Evolutionary conservation across 2,888 invertebrate species (phyloP).

Genomic region (Anaspis maculata): DNA sequence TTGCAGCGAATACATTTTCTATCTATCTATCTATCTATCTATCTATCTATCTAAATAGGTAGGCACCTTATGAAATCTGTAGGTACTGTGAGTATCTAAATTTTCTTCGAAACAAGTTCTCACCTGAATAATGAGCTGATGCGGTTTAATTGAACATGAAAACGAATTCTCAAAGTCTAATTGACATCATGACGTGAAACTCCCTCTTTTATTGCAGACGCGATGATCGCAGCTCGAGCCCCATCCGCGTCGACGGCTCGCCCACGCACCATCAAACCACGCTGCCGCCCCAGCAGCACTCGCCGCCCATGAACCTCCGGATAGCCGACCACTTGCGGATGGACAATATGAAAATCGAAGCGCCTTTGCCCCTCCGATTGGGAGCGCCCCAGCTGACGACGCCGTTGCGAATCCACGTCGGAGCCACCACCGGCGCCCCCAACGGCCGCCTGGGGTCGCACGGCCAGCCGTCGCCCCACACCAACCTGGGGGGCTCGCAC

Average conservation of each 20-base stretch:
- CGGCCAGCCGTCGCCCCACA: slow-evolving; percentile 25
- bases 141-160: no score
- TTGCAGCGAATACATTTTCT: no score
- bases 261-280: no score
- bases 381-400: slow-evolving; percentile 30
- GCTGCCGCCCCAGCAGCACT: no score
- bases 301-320: slow-evolving; percentile 38
- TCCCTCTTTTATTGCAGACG: slow-evolving; percentile 22
- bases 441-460: slow-evolving; percentile 25
- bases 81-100: no score
- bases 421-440: slow-evolving; percentile 29
- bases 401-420: slow-evolving; percentile 39
- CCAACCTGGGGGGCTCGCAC: slow-evolving; percentile 23
- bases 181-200: no score
- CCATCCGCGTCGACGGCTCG: slow-evolving; percentile 27
- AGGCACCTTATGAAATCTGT: no score
- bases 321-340: slow-evolving; percentile 12
- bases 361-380: slow-evolving; percentile 35
- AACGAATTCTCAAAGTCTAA: no score
- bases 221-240: slow-evolving; percentile 22
- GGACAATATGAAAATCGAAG: slow-evolving; percentile 25
- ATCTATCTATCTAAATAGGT: no score
- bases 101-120: no score
- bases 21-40: no score
- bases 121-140: no score